Conservation (phyloP, 2,888 invertebrate species). For the Trichopria drosophilae region DNA sequence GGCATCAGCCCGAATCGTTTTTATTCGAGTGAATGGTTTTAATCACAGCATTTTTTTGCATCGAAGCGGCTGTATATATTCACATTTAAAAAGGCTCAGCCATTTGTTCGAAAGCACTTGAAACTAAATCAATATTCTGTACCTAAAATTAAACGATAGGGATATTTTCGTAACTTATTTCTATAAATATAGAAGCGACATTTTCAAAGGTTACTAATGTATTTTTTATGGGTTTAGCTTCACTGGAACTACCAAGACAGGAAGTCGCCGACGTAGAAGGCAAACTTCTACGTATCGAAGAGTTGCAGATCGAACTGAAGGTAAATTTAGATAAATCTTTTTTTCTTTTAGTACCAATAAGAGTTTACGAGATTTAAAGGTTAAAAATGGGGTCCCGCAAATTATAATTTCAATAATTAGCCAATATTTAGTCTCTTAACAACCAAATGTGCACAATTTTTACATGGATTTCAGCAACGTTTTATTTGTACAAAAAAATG, state of each 20-base stretch:
- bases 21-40: slow-evolving; percentile 46
- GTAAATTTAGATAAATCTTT: slow-evolving; percentile 59
- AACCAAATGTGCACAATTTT: no score
- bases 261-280: slow-evolving; percentile 61
- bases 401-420: no score
- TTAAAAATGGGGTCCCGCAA: no score
- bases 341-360: no score
- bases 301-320: slow-evolving; percentile 68
- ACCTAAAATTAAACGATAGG: background rate
- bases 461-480: no score
- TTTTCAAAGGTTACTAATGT: slow-evolving; percentile 18
- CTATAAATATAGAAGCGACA: slow-evolving; percentile 20
- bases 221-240: slow-evolving; percentile 42
- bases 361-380: no score
- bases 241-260: slow-evolving; percentile 52
- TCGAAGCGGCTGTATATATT: slow-evolving; percentile 25
- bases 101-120: slow-evolving; percentile 37
- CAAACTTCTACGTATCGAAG: slow-evolving; percentile 66
- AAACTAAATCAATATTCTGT: slow-evolving; percentile 20
- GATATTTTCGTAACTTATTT: no score
- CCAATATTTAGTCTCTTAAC: no score
- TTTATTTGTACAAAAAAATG: no score
- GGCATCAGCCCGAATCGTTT: no score
- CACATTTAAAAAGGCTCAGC: slow-evolving; percentile 25
- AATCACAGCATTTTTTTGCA: slow-evolving; percentile 44